Base-by-base conservation (phyloP, 2,113 vertebrate species). In the Porphyrio hochstetteri region DNA sequence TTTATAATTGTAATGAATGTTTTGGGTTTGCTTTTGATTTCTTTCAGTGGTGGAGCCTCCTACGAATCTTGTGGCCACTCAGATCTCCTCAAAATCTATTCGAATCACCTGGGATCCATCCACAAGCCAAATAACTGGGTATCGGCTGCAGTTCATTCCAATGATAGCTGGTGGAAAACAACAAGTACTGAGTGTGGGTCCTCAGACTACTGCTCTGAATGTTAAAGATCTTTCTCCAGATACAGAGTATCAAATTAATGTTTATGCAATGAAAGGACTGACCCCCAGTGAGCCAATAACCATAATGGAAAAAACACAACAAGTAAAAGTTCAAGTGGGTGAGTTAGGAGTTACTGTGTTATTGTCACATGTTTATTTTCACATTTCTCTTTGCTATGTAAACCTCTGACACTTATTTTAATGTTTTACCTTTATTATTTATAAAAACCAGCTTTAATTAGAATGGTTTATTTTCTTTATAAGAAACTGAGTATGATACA, bases 321-420 rank as follows among this genome's bases (percentile, higher is more conserved):
- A 98, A 28, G 92, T 99, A 21, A 99, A 98, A 97, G 98, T 99
- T 56, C 99, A 99, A 96, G 87, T 99, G 86, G 99, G 99, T 99
- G 88, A 98, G 99, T 98, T 61, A 85, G 61, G 44, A 89, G 42
- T 44, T 40, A n/a, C 29, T 71, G 16, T 16, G 9, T 35, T 72
- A n/a, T 86, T 76, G 68, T n/a, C n/a, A 55, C 19, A 25, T 23
- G 48, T 23, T 48, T 48, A 48, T 48, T 48, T 48, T 48, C 48
- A 48, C 48, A 48, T 48, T 48, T 48, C 21, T 48, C 48, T 48
- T 48, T 48, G 48, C 48, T 10, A 11, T 48, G 48, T 48, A 53
- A 93, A 40, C 3, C 7, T 74, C n/a, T 88, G 56, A 31, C 31
- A 31, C n/a, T 61, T 82, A 10, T 55, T 92, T 90, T 76, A 65